Evolutionary conservation across 2,888 invertebrate species (phyloP).

Genomic region (Sicus ferrugineus): DNA sequence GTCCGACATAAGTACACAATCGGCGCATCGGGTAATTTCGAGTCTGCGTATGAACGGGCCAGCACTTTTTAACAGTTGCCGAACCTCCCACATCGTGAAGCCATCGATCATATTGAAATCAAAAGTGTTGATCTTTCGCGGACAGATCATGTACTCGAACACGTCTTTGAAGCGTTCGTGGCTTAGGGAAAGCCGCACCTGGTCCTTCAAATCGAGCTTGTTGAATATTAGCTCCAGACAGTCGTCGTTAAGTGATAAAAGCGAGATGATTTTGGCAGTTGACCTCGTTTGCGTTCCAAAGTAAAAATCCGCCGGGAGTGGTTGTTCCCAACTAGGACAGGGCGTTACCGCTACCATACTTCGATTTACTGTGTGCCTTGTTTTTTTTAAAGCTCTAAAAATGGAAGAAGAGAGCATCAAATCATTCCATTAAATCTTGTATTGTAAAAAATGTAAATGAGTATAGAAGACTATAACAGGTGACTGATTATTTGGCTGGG

Average conservation of each 20-base stretch:
- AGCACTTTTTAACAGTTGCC: constrained; percentile 23
- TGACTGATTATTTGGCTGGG: no score
- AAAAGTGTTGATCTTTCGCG: constrained; percentile 10
- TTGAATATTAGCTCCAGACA: constrained; percentile 33
- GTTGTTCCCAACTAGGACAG: constrained; percentile 36
- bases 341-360: constrained; percentile 18
- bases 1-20: neutral
- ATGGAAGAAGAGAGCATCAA: no score
- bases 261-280: neutral
- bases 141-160: constrained; percentile 30
- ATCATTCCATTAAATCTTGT: no score
- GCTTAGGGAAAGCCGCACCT: constrained; percentile 32
- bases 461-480: no score
- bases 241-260: constrained; percentile 33
- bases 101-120: constrained; percentile 1
- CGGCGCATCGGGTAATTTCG: constrained; percentile 6
- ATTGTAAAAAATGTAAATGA: no score
- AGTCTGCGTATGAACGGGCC: constrained; percentile 24
- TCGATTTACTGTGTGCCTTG: constrained; percentile 21
- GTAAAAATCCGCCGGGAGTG: neutral
- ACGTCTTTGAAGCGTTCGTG: constrained; percentile 33
- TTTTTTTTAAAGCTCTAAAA: constrained; percentile 30
- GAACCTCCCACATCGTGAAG: constrained; percentile 21
- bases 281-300: no score
- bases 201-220: constrained; percentile 25